Evolutionary conservation across 1,140 invertebrate species (phyloP), one percentile per base, ranked within the genome.

Genomic region (Helicoverpa armigera): DNA sequence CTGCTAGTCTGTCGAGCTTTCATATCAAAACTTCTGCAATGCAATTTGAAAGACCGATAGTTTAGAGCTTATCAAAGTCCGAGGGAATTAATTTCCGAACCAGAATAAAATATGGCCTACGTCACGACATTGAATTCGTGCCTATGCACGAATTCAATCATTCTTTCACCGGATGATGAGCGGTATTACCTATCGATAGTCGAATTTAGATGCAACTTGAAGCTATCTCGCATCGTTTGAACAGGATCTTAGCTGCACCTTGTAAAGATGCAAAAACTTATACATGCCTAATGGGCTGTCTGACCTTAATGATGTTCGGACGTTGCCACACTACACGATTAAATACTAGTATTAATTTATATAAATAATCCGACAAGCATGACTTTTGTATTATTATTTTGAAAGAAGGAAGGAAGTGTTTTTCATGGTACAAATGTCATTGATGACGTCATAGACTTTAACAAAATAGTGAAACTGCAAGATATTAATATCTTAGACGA

Each of bases 281-380:
- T 14, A 43, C 9, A 50, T 13, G 35, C 35, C 67, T 50, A 53
- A 70, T 70, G 67, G 18, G 48, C 0, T 18, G 12, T 18, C 18
- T 70, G 67, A 54, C 67, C 67, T 70, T 70, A 70, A 70, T 70
- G 67, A 54, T 70, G 67, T 7, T 9, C n/a, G 16, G 43, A 18
- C 63, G 29, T 70, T 70, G 67, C 67, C 67, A 29, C 50, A 70
- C 65, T 18, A 18, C 7, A 16, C 13, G 48, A 54, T 54, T 31
- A 70, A 54, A 23, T 43, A 65, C 35, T 7, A 35, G 35, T 65
- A 43, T 48, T 14, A 35, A 63, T 9, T 43, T 67, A 48, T n/a
- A 16, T 67, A 35, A 48, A 18, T n/a, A 50, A 67, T 67, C 48
- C 11, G 35, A n/a, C 43, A 50, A 12, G 16, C 63, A 67, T 67